Evolutionary conservation across 2,797 vertebrate genomes (phyloP), one percentile per base, ranked within the genome.

Genomic region (Notolepis coatsorum): DNA sequence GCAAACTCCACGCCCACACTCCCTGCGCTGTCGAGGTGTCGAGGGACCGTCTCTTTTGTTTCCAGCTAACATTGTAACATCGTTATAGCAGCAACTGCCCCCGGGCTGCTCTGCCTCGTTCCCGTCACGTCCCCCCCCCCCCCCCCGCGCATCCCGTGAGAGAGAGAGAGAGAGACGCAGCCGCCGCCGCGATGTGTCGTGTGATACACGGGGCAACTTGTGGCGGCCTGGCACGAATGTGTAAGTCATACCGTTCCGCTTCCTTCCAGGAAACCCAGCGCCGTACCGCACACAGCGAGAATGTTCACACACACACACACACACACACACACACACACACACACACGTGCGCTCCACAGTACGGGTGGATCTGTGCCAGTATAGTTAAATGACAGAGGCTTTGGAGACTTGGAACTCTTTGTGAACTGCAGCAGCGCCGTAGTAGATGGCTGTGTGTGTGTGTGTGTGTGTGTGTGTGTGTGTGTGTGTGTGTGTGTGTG

Each of bases 181-280:
- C 39, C 46, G 41, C 13, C 62, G 35, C 64, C 55, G 63, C 60
- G 73, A 56, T 67, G 48, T 74, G 68, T 66, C 61, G 21, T 65
- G 66, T 68, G 68, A 52, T 77, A 65, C 69, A 72, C 54, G 63
- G 71, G 75, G 78, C 72, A 62, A 43, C 52, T 66, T 4, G 2
- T 65, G 23, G 57, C 67, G 54, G 54, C 71, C 62, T 83, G 78
- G 35, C 3, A 6, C 53, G 25, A 50, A 42, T 58, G 70, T 31
- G 4, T 17, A 35, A 28, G 39, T 28, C 70, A 38, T 3, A 37
- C 48, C 65, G 61, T 41, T 56, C 35, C 0, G 15, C 57, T 76
- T 63, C 46, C 73, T 59, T 56, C 48, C 42, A 27, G 61, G 68
- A 60, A 20, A n/a, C 25, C 43, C 20, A n/a, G n/a, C n/a, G n/a